phyloP scores from a whole-genome alignment of 2,797 vertebrate genomes.

The Rhinogobio ventralis region DNA sequence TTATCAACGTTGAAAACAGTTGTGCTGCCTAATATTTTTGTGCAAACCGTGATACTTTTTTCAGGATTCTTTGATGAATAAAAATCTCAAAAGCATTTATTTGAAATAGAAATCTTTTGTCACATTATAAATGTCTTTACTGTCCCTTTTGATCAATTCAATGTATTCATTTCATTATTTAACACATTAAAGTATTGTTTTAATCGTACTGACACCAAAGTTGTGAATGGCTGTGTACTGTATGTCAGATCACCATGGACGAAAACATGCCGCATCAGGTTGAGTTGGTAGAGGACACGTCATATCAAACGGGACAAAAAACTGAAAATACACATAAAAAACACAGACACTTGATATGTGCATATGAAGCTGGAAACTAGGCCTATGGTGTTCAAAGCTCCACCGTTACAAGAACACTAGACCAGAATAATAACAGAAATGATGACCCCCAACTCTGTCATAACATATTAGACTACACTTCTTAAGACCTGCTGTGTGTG shows the following conservation, averaged over 20 bases:
- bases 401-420: conserved; percentile 8
- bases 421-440: conserved; percentile 27
- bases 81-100: not conserved
- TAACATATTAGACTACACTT: conserved; percentile 27
- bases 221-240: not conserved
- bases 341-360: not conserved
- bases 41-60: not conserved
- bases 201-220: not conserved
- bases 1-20: not conserved
- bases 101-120: not conserved
- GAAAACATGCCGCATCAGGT: not conserved
- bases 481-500: conserved; percentile 46
- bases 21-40: not conserved
- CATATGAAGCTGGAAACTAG: not conserved
- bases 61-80: not conserved
- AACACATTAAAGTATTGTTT: not conserved
- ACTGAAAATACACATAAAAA: not conserved
- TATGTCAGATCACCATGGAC: not conserved
- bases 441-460: conserved; percentile 34
- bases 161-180: not conserved
- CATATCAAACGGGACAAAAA: conserved; percentile 11
- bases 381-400: conserved; percentile 16
- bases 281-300: not conserved
- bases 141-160: not conserved
- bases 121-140: not conserved